Base-by-base conservation (phyloP, 92 coral and sea anemone species). In the Hydrozoanthus gracilis region DNA sequence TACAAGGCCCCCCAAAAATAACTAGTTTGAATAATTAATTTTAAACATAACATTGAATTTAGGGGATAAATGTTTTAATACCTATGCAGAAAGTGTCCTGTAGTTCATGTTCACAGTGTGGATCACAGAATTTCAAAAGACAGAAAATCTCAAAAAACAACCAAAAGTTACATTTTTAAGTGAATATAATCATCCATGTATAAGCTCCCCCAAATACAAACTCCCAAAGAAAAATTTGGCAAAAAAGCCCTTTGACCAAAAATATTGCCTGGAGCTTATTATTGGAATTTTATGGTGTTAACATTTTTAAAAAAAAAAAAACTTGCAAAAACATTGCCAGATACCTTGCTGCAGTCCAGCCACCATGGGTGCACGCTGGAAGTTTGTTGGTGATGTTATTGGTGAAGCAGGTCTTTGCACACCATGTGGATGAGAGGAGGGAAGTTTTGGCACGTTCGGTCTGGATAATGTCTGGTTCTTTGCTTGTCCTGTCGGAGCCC, bases 401-500 rank as follows among this genome's bases (percentile, higher is more conserved):
- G 85, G 85, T 16, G 85, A 80, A 3, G 74, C 62, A 9, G 85
- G 74, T 35, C 75, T 64, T 8, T 64, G 61, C 58, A 80, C 85
- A 16, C 48, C 64, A 49, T 17, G 74, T 47, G 74, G 73, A 65
- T 20, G 85, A 65, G 85, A 27, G 2, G 73, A 17, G 17, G 84
- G 46, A 12, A 45, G 84, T 58, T 62, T 79, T 4, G 85, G 73
- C 27, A 66, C 85, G 4, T 47, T 8, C 15, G 51, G 74, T 65
- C 85, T 80, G 20, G 82, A 35, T 62, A 77, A 35, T 7, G 73
- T 52, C 85, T 80, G 85, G 75, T 70, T 65, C 12, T 49, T 60
- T 17, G 85, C 6, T 46, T 84, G 95, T 62, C 88, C 82, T 20
- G 88, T 86, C 76, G 89, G 88, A 82, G 77, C 93, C 95, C 98